A percentile compares a stretch with the other conserved stretches of the same genome.
phyloP scores from a whole-genome alignment of 2,113 vertebrate genomes.

The Calcarius ornatus region DNA sequence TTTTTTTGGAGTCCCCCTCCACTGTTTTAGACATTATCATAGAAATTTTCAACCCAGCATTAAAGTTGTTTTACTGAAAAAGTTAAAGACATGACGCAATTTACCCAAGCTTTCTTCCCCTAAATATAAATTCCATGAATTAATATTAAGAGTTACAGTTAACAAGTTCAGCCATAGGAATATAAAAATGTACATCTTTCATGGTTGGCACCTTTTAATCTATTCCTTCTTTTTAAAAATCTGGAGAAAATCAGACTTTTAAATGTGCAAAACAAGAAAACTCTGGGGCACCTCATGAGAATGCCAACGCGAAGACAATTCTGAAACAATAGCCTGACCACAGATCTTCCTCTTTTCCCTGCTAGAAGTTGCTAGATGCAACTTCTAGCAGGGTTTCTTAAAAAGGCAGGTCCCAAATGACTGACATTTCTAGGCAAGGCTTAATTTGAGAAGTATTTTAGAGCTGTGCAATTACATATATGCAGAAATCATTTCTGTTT shows the following conservation, averaged over 20 bases:
- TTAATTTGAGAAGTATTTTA: not conserved
- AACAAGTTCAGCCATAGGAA: not conserved
- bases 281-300: not conserved
- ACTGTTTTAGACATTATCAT: not conserved
- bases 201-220: not conserved
- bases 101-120: not conserved
- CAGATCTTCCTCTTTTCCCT: not conserved
- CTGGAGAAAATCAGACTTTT: not conserved
- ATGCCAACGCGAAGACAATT: not conserved
- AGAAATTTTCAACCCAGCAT: not conserved
- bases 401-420: not conserved
- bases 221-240: not conserved
- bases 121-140: not conserved
- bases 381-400: not conserved
- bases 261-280: not conserved
- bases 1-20: not conserved
- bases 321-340: not conserved
- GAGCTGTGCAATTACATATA: not conserved
- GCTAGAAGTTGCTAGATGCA: not conserved
- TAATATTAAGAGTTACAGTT: not conserved
- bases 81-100: not conserved
- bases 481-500: not conserved
- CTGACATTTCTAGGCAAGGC: not conserved
- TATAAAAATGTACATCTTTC: accelerated
- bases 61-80: not conserved